Base-by-base conservation (phyloP, 2,888 invertebrate species). In the Dromius quadrimaculatus region DNA sequence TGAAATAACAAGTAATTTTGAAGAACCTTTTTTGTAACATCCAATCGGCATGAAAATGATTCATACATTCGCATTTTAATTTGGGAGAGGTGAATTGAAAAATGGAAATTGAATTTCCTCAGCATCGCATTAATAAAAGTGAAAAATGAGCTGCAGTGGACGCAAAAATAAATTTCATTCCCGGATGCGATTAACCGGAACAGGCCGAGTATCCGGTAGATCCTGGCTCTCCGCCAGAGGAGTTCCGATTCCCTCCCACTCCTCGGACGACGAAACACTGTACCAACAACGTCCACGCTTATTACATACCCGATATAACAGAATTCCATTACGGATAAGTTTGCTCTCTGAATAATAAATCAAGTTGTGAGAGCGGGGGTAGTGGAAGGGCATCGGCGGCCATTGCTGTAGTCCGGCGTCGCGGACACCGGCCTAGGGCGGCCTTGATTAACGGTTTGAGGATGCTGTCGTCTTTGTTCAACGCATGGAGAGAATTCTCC, bases 281-380 rank as follows among this genome's bases (percentile, higher is more conserved):
- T 57, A 57, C 61, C 36, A 61, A 38, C 54, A 57, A 66, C 66
- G 68, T 68, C 68, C 68, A 68, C 57, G 68, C 68, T 68, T 59
- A 68, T 68, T 68, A 68, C 68, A 68, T 68, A 68, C 73, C 77
- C 76, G 77, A 76, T 77, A 77, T 77, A 79, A 79, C 78, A 76
- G 79, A 80, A 79, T 79, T 78, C 78, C 76, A 78, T 78, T 78
- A 77, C 75, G 79, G 79, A 74, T 59, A 80, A 79, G 78, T 80
- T 79, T 68, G 68, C 68, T 59, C 59, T 68, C 79, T 78, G 80
- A 81, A 81, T 81, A 80, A 81, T 81, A 80, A 80, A 81, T 81
- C 78, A 79, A 77, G 78, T 66, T 75, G 77, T 74, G 71, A 69
- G 71, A 72, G 72, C 71, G 72, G 38, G 41, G 61, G 47, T 41